Evolutionary conservation across 2,113 vertebrate genomes (phyloP).

Genomic region (Antechinus flavipes): DNA sequence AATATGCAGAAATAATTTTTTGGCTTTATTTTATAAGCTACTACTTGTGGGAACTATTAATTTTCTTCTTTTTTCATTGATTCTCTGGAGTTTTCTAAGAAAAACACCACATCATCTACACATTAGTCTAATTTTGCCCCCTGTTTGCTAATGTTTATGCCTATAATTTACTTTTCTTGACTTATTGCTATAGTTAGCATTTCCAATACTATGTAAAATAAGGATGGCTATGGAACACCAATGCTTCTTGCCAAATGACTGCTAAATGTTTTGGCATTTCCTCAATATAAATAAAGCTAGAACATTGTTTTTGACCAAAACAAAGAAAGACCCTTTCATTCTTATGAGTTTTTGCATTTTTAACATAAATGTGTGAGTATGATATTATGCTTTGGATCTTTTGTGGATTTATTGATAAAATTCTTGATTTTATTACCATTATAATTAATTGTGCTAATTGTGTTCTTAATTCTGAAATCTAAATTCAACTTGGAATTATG

Average conservation of each 20-base stretch:
- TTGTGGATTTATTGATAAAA: background rate
- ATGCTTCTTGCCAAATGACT: background rate
- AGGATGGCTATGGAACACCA: background rate
- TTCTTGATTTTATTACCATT: background rate
- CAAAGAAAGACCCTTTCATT: background rate
- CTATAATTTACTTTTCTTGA: background rate
- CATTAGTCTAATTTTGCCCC: background rate
- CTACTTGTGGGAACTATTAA: background rate
- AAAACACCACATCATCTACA: background rate
- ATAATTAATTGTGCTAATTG: background rate
- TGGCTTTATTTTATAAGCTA: background rate
- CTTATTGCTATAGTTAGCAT: background rate
- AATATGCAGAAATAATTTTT: background rate
- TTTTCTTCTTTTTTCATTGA: background rate
- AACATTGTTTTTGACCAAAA: background rate
- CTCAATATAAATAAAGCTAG: background rate
- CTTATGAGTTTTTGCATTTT: background rate
- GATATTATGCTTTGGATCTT: background rate
- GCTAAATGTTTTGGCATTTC: background rate
- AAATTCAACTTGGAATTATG: background rate
- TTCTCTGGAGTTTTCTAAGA: background rate
- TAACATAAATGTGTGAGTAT: background rate
- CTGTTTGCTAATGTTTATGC: background rate
- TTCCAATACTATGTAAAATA: background rate
- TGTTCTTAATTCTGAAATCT: background rate